Base-by-base conservation (phyloP, 2,888 invertebrate genomes). In the Allacma fusca region DNA sequence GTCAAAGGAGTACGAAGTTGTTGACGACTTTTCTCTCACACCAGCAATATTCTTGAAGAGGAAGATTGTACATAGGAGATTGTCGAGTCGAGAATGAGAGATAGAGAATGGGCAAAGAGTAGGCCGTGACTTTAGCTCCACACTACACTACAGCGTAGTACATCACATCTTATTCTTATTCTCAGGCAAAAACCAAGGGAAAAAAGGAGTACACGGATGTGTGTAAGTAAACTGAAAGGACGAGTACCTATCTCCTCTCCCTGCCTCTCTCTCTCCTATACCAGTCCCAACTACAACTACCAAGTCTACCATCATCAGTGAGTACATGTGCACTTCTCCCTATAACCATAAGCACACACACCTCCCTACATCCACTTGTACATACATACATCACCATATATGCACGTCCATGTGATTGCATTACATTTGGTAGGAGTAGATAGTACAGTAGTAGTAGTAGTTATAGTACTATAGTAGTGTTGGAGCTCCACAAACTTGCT, bases 141-240 rank as follows among this genome's bases (percentile, higher is more conserved):
- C 50, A 9, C 50, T 50, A n/a, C 16, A 50, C 7, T 16, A 50
- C 50, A 50, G 4, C 50, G 16, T 50, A 50, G 50, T 16, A 50
- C 50, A 50, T 50, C 50, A 50, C 50, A 50, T 62, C 62, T 62
- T 62, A 62, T 62, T 62, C 62, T 24, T 16, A 57, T n/a, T n/a
- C n/a, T n/a, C 13, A 62, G 62, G 26, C 62, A 26, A 62, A 62
- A 23, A 62, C 24, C 50, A 50, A 50, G 16, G 50, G n/a, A n/a
- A 62, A 26, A 23, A 62, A 62, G 62, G 62, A 62, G 62, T 62
- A 62, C 23, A 26, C 23, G 62, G 62, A 62, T 24, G 19, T 65
- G 65, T 65, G 65, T 26, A 62, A 65, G 19, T 65, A 26, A 26
- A 65, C 26, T 65, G 24, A 19, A 65, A 62, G 2, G 65, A 65